Evolutionary conservation across 2,113 vertebrate species (phyloP), one percentile per base, ranked within the genome.

Genomic region (Anser cygnoides): DNA sequence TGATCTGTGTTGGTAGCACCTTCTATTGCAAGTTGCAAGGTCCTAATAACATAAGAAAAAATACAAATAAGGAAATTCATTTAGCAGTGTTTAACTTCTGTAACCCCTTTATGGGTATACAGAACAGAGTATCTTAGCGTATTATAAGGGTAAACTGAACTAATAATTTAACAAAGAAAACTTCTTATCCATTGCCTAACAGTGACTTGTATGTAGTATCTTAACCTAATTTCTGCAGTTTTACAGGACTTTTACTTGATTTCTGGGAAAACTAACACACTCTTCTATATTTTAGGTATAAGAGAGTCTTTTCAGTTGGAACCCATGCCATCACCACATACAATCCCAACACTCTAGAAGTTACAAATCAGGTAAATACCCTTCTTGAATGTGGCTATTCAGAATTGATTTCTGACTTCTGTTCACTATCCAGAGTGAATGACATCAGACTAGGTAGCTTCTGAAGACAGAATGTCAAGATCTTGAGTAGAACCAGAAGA

Each of bases 241-340:
- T 54, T 55, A 5, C 16, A 17, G 2, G 2, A 9, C 20, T 90
- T 92, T 59, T 22, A 23, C 58, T 5, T n/a, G 41, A 59, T 31
- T 91, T 65, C 22, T 81, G 52, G 37, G 89, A 81, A 66, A 94
- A 84, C 83, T 89, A 93, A 97, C 37, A 75, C 37, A 26, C 4
- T 79, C 80, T 79, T 59, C 77, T 76, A 3, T 96, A 29, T 72
- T 96, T 28, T 94, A 99, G 99, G 97, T 99, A 99, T 96, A 99
- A 99, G 84, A 97, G 99, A 93, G 99, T 99, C 79, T 99, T 99
- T 98, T 99, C 99, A 29, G 98, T 99, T 95, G 99, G 99, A 96
- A 99, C 98, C 41, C 99, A 99, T 96, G 99, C 99, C 91, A 98
- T 99, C 93, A 99, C 99, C 96, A 99, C 99, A 3, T 99, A 99